Conservation (phyloP, 1,140 invertebrate species). For the Trachymyrmex septentrionalis region DNA sequence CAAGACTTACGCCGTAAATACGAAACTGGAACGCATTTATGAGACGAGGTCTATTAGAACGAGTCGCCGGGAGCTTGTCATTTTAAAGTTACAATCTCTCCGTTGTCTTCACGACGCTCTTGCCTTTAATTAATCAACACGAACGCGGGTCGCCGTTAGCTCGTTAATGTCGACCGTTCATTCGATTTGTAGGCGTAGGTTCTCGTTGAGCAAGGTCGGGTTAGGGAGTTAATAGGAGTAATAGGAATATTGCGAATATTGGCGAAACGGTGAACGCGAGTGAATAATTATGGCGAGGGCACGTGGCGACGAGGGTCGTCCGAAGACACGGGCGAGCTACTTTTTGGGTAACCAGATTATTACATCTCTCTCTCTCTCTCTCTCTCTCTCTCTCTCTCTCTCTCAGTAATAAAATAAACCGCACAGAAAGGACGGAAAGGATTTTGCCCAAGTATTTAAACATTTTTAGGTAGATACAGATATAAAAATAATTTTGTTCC, state of each 20-base stretch:
- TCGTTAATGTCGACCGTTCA: slow-evolving; percentile 76
- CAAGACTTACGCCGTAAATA: not conserved
- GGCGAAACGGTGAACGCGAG: slow-evolving; percentile 68
- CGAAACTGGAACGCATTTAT: not conserved
- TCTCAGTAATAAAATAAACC: not conserved
- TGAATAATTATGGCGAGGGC: slow-evolving; percentile 76
- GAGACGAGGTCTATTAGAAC: not conserved
- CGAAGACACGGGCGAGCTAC: not conserved
- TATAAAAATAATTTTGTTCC: too few relatives aligned
- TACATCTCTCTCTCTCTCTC: not conserved
- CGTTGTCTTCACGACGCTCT: slow-evolving; percentile 8
- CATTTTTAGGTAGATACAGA: too few relatives aligned
- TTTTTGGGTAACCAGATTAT: slow-evolving; percentile 41
- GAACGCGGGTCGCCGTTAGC: slow-evolving; percentile 72
- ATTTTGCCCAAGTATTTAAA: too few relatives aligned
- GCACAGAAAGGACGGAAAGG: too few relatives aligned
- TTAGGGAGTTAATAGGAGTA: slow-evolving; percentile 77
- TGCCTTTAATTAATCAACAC: slow-evolving; percentile 60
- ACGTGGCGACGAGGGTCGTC: slow-evolving; percentile 61
- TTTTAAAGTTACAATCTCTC: not conserved
- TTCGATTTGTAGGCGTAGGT: slow-evolving; percentile 78
- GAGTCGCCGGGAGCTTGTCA: not conserved
- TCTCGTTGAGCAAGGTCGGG: slow-evolving; percentile 75
- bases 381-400: not conserved
- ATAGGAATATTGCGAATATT: slow-evolving; percentile 82